Evolutionary conservation across 2,113 vertebrate species (phyloP), one percentile per base, ranked within the genome.

Genomic region (Syrmaticus mikado): DNA sequence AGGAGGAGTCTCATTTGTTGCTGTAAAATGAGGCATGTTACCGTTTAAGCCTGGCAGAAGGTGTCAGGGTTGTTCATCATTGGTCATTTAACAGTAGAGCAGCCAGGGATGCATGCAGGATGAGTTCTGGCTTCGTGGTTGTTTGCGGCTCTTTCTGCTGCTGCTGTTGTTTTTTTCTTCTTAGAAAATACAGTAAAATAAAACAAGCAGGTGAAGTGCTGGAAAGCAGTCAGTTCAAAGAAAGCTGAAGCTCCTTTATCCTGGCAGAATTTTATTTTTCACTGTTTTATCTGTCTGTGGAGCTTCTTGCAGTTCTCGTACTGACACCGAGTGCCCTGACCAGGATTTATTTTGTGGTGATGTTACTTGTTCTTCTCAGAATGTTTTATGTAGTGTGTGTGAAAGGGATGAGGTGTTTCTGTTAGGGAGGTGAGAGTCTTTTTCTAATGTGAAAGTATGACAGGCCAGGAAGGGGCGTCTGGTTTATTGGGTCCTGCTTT

Each of bases 1-100:
- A 97, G 98, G 98, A 97, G 98, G 98, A 96, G 98, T 96, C 98
- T 98, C 97, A 97, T 98, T 99, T 98, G 98, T 99, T 98, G 97
- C 97, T 97, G 97, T 98, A 98, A 98, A 99, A 99, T 98, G 98
- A 98, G 98, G 97, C 98, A 95, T 98, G 98, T 98, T 98, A 97
- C 97, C 97, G 85, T 98, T 97, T 98, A 98, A 98, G 98, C 97
- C 97, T 97, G 96, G 98, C 97, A 97, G 98, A 98, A 98, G 98
- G 98, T 96, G 93, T 97, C 97, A 90, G 97, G 96, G 97, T 97
- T 97, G 92, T 96, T 97, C 97, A 96, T 97, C 98, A 97, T 97
- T 97, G 97, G 97, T 97, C 97, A 98, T 97, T 98, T 97, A 97
- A 95, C 97, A 95, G 97, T 97, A 97, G 94, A 96, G 95, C 85